Evolutionary conservation across 2,888 invertebrate genomes (phyloP), one percentile per base, ranked within the genome.

Genomic region (Cantharis rustica): DNA sequence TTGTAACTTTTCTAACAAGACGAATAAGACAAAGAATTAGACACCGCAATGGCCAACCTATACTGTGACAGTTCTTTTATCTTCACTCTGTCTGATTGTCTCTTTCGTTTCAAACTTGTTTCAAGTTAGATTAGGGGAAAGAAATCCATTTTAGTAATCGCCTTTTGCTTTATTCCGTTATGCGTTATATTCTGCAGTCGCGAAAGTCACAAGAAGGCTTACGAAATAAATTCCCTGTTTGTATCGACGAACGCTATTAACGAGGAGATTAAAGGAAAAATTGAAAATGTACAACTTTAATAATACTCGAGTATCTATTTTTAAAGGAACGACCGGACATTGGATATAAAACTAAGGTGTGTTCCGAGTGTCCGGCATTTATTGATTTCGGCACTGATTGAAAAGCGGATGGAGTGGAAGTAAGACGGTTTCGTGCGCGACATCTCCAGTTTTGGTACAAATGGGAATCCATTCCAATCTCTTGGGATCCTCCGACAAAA

Each of bases 321-420:
- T 66, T 62, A 16, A 72, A 16, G 64, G 69, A 63, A 63, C 66
- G 62, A 47, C 72, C 69, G 74, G 73, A 76, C 69, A 26, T 63
- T 69, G 70, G 69, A 73, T 75, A 72, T 71, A 71, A 73, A 70
- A 74, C 79, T 76, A 80, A 80, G 79, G 78, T 76, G 73, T 74
- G 75, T 69, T 72, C 68, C 75, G 77, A 77, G 77, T 79, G 79
- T 80, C 81, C 79, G 79, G 75, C 80, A 61, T 73, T 85, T 86
- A 86, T 87, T 84, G 87, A 87, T 87, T 86, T 83, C 82, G 77
- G 80, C 79, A 80, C 85, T 86, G 87, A 87, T 87, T 87, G 87
- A 87, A 87, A 87, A 87, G 81, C 86, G 86, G 86, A 87, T 87
- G 87, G 85, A 86, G 86, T 86, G 87, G 86, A 87, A 87, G 86